Percentiles rank a stretch among this genome's conserved stretches.
phyloP scores from a whole-genome alignment of 1,140 invertebrate genomes.

The Leptinotarsa lineolata region DNA sequence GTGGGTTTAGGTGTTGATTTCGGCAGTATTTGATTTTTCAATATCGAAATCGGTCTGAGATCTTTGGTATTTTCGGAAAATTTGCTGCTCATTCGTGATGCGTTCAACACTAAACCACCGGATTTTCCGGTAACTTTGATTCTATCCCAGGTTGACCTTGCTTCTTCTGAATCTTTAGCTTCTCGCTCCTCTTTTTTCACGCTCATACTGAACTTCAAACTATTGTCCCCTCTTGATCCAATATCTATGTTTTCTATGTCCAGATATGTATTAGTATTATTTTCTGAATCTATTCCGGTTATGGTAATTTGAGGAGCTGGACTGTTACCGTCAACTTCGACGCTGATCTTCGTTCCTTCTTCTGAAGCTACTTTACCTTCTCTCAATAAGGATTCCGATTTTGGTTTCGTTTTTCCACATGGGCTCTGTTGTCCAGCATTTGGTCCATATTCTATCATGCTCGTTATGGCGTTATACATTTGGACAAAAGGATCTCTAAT shows the following conservation, averaged over 20 bases:
- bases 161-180: constrained; percentile 18
- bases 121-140: constrained; percentile 20
- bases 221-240: constrained; percentile 27
- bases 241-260: constrained; percentile 46
- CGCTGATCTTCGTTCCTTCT: constrained; percentile 18
- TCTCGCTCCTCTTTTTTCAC: constrained; percentile 24
- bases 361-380: constrained; percentile 4
- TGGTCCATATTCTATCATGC: constrained; percentile 64
- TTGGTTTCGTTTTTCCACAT: constrained; percentile 28
- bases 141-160: constrained; percentile 28
- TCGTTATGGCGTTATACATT: constrained; percentile 58
- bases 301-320: constrained; percentile 21
- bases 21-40: constrained; percentile 4
- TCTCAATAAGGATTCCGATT: not conserved
- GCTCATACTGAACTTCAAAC: constrained; percentile 24
- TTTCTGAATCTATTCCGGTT: constrained; percentile 9
- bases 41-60: constrained; percentile 16
- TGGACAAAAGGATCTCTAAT: constrained; percentile 62
- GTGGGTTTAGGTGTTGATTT: not conserved
- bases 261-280: constrained; percentile 22
- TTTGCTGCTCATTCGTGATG: constrained; percentile 15
- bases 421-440: constrained; percentile 36
- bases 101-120: not conserved
- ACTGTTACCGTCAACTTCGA: constrained; percentile 12
- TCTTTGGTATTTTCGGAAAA: constrained; percentile 16